A percentile compares a stretch with the other conserved stretches of the same genome.
These are phyloP conservation scores for Tylochromis polylepis DNA, from an alignment of 2,113 vertebrate genomes.

Conservation along the genomic window DNA sequence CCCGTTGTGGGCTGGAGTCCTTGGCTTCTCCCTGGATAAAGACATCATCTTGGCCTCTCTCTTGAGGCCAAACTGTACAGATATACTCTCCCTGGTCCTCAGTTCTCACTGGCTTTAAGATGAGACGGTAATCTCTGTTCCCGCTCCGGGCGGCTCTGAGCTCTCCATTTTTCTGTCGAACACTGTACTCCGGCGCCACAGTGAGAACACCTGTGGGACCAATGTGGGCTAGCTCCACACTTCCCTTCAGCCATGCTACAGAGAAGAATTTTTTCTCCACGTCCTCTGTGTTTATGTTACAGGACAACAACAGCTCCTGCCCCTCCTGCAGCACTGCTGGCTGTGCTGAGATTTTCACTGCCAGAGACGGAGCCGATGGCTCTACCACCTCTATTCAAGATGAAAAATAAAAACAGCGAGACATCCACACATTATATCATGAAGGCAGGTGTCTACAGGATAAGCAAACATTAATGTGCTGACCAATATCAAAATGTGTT, in stretches of 20 bases:
- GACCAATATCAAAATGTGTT: neutral
- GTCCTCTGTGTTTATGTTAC: constrained; percentile 53
- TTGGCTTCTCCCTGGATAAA: constrained; percentile 44
- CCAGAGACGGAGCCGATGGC: constrained; percentile 42
- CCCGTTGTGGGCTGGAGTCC: constrained; percentile 21
- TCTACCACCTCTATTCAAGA: constrained; percentile 37
- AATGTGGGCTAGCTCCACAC: constrained; percentile 56
- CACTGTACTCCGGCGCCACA: constrained; percentile 39
- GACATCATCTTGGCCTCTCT: constrained; percentile 25
- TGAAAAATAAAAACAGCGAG: neutral
- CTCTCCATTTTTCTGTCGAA: constrained; percentile 65
- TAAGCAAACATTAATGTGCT: neutral
- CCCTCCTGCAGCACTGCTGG: constrained; percentile 62
- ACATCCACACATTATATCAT: constrained; percentile 1
- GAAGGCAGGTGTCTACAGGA: neutral
- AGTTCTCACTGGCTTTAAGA: constrained; percentile 59
- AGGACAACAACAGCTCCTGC: constrained; percentile 68
- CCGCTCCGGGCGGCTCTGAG: constrained; percentile 67
- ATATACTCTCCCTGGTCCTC: constrained; percentile 75
- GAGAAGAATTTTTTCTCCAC: constrained; percentile 61
- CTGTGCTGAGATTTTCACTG: constrained; percentile 43
- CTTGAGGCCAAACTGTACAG: constrained; percentile 71
- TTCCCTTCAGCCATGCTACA: constrained; percentile 70
- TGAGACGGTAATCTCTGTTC: constrained; percentile 66
- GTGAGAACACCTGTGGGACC: constrained; percentile 71